Base-by-base conservation (phyloP, 2,797 vertebrate genomes). In the Sylvilagus floridanus region DNA sequence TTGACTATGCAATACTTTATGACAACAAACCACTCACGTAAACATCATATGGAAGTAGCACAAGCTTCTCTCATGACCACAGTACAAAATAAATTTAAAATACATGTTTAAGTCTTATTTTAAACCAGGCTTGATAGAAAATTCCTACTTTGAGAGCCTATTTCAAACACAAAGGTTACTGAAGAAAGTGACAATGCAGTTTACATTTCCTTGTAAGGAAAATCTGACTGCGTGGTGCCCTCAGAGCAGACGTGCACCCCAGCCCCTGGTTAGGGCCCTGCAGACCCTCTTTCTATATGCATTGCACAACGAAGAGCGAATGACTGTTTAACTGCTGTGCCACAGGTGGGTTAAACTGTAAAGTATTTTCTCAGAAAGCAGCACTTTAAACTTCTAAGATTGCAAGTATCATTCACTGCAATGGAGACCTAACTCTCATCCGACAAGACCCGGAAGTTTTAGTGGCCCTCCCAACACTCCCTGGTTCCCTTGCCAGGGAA, bases 271-370 rank as follows among this genome's bases (percentile, higher is more conserved):
- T 0, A 19, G 32, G 42, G 22, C 47, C 3, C 22, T 0, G 42
- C 0, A 3, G 72, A n/a, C 0, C 26, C 14, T 1, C 21, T 32
- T 28, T 66, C 54, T 21, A 21, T 35, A 47, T 0, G 2, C 6
- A 47, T 0, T 60, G 8, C 0, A 0, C 0, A 1, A 32, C 2
- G 7, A 65, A 21, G 24, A 7, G 11, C 2, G 26, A 22, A 28
- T 54, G 16, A 54, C 9, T 52, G 22, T 47, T 42, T n/a, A 76
- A 21, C 35, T 24, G 28, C 30, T 16, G 54, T 21, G 66, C 35
- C 11, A 16, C 69, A 54, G 17, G 4, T 47, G 54, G 69, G 5
- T 24, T 50, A 35, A 4, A 62, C 62, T 54, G 37, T 8, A 50
- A n/a, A 6, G 66, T 10, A 28, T 30, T 42, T 65, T 16, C 82